Base-by-base conservation (phyloP, 2,797 vertebrate species). In the Silurus aristotelis region DNA sequence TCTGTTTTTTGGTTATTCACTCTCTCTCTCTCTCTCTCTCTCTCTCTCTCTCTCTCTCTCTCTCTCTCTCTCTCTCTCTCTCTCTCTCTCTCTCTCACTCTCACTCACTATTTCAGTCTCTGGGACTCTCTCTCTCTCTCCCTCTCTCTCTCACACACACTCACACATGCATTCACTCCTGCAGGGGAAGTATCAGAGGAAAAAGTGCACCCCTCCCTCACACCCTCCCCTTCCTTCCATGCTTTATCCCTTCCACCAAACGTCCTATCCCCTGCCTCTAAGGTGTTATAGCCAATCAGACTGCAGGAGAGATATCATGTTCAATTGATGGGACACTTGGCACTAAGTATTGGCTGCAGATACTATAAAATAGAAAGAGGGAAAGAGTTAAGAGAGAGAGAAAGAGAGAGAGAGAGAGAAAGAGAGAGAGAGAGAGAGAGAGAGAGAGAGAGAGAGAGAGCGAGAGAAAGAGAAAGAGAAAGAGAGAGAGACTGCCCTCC, bases 231-330 rank as follows among this genome's bases (percentile, higher is more conserved):
- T 80, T 86, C 84, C 73, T 70, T 68, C 83, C 46, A 48, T 84
- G 82, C 80, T 83, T 73, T 81, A 82, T 56, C 31, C 84, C 48
- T 80, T 64, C 55, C 46, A 77, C 79, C 78, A 88, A 87, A 91
- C 71, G 81, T 91, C 90, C 92, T 90, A 90, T 91, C 91, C 91
- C 90, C 80, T 83, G 79, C 72, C 89, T 71, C 83, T 88, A 84
- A 90, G 90, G 84, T 6, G 77, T 86, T 86, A 83, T 78, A 9
- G 76, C 90, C 92, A 88, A 90, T 86, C 52, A 10, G 52, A 77
- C 60, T 72, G 73, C 58, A 4, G 52, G 75, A 77, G 9, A 71
- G 19, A 73, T 67, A 80, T 84, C 58, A 67, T 80, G 66, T 72
- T 85, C 60, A 31, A 67, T 52, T 80, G 80, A 87, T 80, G 76